Evolutionary conservation across 1,140 invertebrate species (phyloP), one percentile per base, ranked within the genome.

Genomic region (Bombus fervidus): DNA sequence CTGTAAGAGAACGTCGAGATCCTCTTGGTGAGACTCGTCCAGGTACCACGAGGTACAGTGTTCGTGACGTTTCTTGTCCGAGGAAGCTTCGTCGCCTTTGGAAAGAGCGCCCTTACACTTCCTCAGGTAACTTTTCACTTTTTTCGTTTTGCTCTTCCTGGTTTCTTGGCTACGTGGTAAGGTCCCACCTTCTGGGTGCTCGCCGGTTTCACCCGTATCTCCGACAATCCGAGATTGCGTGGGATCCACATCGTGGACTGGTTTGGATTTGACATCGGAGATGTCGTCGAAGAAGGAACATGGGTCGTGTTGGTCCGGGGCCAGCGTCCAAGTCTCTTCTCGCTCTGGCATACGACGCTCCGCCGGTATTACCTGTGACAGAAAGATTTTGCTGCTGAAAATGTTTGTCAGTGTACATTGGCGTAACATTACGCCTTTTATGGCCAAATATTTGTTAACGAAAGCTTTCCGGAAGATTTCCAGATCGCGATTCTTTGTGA

Each of bases 111-210:
- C 94, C 86, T 95, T 95, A 87, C 95, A 95, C 69, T 95, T 95
- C 83, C 93, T 94, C 80, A 95, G 91, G 87, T 95, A 95, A 86
- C 91, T 95, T 86, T 95, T 95, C n/a, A 95, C 94, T 37, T 94
- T 92, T 83, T 95, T 95, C 15, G 94, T 92, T 86, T 94, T 95
- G 85, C 95, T 95, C 87, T 95, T 95, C 10, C 95, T 90, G 8
- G 92, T 94, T 85, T 95, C 94, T 66, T 95, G 94, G 71, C 89
- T 91, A 8, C 93, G 90, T 3, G 91, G 87, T 6, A 93, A 57
- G 37, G 79, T 90, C 8, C 92, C 84, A 22, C 81, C 89, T 34
- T 88, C 91, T 0, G 88, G 77, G 41, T 66, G 64, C n/a, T 92
- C 87, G 13, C 41, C 62, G 13, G 37, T 31, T 2, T 87, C 87